These are phyloP conservation scores for Tetragonula carbonaria DNA, from an alignment of 2,888 invertebrate genomes.

Conservation along the genomic window DNA sequence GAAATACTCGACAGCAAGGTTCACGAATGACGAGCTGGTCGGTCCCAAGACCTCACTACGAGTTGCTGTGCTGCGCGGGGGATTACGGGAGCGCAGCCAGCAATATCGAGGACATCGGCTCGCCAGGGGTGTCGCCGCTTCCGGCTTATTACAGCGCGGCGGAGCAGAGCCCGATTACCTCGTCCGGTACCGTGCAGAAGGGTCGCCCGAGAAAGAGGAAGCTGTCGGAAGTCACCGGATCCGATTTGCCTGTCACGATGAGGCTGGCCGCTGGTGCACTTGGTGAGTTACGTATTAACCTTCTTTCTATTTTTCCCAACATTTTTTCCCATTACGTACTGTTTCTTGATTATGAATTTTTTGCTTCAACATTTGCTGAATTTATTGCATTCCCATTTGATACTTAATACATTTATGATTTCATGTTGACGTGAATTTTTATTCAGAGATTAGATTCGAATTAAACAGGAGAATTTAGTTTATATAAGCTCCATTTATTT, in stretches of 20 bases:
- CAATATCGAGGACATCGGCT: slow-evolving; percentile 86
- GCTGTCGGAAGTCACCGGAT: slow-evolving; percentile 85
- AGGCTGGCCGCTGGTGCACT: slow-evolving; percentile 89
- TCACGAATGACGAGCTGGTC: slow-evolving; percentile 74
- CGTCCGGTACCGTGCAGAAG: slow-evolving; percentile 87
- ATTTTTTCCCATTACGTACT: background rate
- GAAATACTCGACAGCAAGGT: slow-evolving; percentile 74
- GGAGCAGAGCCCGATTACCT: slow-evolving; percentile 82
- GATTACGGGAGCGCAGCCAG: slow-evolving; percentile 87
- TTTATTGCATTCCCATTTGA: too few relatives aligned
- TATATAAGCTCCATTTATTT: too few relatives aligned
- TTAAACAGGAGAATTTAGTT: too few relatives aligned
- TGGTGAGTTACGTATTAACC: slow-evolving; percentile 85
- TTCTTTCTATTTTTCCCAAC: background rate
- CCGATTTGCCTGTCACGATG: slow-evolving; percentile 89
- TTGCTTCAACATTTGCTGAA: too few relatives aligned
- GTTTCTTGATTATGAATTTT: background rate
- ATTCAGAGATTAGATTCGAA: too few relatives aligned
- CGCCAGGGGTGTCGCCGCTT: slow-evolving; percentile 87
- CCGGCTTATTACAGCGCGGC: slow-evolving; percentile 87
- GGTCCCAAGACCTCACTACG: slow-evolving; percentile 87
- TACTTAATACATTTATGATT: too few relatives aligned
- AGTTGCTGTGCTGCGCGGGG: slow-evolving; percentile 85
- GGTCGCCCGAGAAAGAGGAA: slow-evolving; percentile 93
- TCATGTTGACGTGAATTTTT: too few relatives aligned